A percentile compares a stretch with the other conserved stretches of the same genome.
phyloP scores from a whole-genome alignment of 2,888 invertebrate genomes.

The Meghimatium bilineatum region DNA sequence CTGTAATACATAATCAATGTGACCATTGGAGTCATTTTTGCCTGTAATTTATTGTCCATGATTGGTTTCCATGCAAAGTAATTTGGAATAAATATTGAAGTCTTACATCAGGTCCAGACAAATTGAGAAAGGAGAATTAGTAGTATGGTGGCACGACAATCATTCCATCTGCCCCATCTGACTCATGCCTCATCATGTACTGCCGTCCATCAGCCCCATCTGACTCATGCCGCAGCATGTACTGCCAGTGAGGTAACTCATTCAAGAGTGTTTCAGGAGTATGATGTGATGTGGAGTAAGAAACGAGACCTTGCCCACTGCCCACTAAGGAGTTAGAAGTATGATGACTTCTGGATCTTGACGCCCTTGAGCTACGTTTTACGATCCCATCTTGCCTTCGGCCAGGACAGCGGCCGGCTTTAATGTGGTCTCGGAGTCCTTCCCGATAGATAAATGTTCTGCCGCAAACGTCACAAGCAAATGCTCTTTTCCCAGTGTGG shows the following conservation, averaged over 20 bases:
- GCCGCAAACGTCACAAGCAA: constrained; percentile 21
- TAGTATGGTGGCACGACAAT: constrained; percentile 21
- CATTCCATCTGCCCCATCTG: neutral
- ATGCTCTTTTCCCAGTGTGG: constrained; percentile 25
- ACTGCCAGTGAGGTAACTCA: constrained; percentile 36
- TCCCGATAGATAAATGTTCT: constrained; percentile 21
- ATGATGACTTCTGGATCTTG: constrained; percentile 7
- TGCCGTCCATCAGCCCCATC: constrained; percentile 11
- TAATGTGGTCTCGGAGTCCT: constrained; percentile 29
- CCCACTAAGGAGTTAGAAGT: neutral
- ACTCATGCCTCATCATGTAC: constrained; percentile 25
- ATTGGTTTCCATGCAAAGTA: no score
- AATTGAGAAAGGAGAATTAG: neutral
- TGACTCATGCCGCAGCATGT: constrained; percentile 16
- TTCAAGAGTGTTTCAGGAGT: constrained; percentile 2
- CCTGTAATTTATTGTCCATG: no score
- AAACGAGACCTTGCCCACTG: neutral
- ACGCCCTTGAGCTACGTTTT: neutral
- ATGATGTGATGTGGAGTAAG: neutral
- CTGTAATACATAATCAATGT: no score
- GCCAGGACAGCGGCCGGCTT: constrained; percentile 28
- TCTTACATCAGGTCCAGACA: no score
- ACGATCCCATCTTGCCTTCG: constrained; percentile 7
- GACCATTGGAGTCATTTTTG: no score
- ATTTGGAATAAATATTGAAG: no score